These are phyloP conservation scores for Pinctada fucata DNA, from an alignment of 2,888 invertebrate species.

Conservation along the genomic window DNA sequence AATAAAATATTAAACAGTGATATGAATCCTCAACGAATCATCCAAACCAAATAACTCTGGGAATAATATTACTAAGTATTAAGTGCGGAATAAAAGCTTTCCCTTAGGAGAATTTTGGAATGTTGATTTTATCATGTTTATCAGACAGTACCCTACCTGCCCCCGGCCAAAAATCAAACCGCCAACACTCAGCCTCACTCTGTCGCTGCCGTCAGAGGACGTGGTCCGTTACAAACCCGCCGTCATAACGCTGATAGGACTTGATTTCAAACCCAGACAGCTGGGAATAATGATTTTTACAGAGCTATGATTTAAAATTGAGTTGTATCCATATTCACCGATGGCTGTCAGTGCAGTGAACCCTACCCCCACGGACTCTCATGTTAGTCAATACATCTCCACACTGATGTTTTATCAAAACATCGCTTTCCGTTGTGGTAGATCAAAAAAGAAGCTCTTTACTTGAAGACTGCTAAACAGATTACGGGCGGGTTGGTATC, in stretches of 20 bases:
- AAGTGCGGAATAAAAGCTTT: no score
- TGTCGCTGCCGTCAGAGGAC: not conserved
- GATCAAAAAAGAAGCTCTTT: not conserved
- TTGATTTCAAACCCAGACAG: conserved; percentile 22
- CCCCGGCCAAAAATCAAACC: not conserved
- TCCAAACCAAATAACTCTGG: no score
- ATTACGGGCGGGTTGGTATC: not conserved
- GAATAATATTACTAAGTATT: no score
- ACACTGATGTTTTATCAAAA: conserved; percentile 15
- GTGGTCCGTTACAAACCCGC: conserved; percentile 7
- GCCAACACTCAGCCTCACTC: conserved; percentile 5
- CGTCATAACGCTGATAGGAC: conserved; percentile 3
- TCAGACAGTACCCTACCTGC: not conserved
- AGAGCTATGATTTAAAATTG: conserved; percentile 31
- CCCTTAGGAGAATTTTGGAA: no score
- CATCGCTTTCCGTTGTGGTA: not conserved
- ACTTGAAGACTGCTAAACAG: not conserved
- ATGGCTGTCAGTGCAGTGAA: conserved; percentile 27
- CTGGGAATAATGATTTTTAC: conserved; percentile 27
- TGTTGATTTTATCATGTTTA: no score
- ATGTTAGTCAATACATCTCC: conserved; percentile 29
- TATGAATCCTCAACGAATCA: no score
- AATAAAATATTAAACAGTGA: no score
- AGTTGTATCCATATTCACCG: conserved; percentile 20
- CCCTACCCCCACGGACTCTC: conserved; percentile 14